Conservation (phyloP, 1,140 invertebrate species). For the Fopius arisanus region DNA sequence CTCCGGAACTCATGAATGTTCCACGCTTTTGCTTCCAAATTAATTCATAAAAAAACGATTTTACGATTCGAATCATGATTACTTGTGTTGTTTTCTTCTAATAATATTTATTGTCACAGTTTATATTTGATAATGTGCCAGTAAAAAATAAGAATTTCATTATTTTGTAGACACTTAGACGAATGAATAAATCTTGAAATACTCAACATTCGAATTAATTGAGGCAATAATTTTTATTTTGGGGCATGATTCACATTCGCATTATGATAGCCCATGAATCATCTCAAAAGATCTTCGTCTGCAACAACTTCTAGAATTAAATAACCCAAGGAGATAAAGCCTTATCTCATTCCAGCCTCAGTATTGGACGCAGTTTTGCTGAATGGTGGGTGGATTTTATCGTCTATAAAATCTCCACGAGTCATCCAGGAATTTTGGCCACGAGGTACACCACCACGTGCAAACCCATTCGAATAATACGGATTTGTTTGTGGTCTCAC, state of each 20-base stretch:
- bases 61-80: neutral
- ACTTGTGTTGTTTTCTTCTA: too few relatives aligned
- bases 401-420: slow-evolving; percentile 37
- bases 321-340: neutral
- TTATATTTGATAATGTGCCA: too few relatives aligned
- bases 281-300: too few relatives aligned
- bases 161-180: too few relatives aligned
- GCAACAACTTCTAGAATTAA: neutral
- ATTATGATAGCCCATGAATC: too few relatives aligned
- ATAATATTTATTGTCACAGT: too few relatives aligned
- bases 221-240: too few relatives aligned
- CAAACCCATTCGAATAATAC: slow-evolving; percentile 16
- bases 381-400: slow-evolving; percentile 48
- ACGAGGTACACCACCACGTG: slow-evolving; percentile 22
- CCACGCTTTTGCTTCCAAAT: neutral
- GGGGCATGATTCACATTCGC: too few relatives aligned
- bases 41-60: neutral
- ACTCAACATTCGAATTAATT: too few relatives aligned
- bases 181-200: too few relatives aligned
- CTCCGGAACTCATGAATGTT: neutral
- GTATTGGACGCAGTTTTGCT: slow-evolving; percentile 34
- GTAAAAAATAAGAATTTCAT: too few relatives aligned
- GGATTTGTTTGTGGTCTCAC: slow-evolving; percentile 15
- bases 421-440: slow-evolving; percentile 32
- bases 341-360: neutral